phyloP scores from a whole-genome alignment of 2,113 vertebrate genomes.

The Ranitomeya imitator region DNA sequence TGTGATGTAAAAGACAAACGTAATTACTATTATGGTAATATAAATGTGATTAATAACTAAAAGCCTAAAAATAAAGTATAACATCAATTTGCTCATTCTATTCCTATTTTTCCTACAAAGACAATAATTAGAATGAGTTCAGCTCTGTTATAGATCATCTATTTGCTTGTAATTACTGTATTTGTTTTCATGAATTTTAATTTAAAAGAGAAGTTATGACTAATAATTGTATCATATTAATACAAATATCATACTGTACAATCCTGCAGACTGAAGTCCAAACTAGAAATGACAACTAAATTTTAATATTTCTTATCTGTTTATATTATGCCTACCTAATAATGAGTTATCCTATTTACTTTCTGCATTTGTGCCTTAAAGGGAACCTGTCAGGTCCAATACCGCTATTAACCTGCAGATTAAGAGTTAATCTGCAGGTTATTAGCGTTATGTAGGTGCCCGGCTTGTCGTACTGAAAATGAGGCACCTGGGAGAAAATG shows the following conservation, averaged over 20 bases:
- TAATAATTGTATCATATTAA: not conserved
- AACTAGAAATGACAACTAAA: not conserved
- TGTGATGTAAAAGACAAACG: not conserved
- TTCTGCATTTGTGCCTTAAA: too few relatives aligned
- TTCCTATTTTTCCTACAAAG: not conserved
- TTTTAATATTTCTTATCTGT: not conserved
- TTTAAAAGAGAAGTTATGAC: not conserved
- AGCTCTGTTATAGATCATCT: not conserved
- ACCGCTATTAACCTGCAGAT: too few relatives aligned
- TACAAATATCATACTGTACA: not conserved
- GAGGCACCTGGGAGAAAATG: too few relatives aligned
- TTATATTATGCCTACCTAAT: not conserved
- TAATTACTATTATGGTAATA: not conserved
- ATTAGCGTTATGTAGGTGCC: too few relatives aligned
- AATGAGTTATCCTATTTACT: not conserved
- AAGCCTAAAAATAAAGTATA: not conserved
- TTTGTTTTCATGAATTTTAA: constrained; percentile 17
- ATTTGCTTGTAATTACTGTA: constrained; percentile 21
- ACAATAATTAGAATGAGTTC: not conserved
- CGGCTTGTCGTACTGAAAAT: too few relatives aligned
- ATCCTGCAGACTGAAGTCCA: not conserved
- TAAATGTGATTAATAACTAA: not conserved
- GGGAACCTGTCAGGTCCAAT: too few relatives aligned
- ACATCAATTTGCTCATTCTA: not conserved
- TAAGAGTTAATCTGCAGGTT: too few relatives aligned